A percentile compares a stretch with the other conserved stretches of the same genome.
These are phyloP conservation scores for Syrrhaptes paradoxus DNA, from an alignment of 2,113 vertebrate species.

Conservation along the genomic window DNA sequence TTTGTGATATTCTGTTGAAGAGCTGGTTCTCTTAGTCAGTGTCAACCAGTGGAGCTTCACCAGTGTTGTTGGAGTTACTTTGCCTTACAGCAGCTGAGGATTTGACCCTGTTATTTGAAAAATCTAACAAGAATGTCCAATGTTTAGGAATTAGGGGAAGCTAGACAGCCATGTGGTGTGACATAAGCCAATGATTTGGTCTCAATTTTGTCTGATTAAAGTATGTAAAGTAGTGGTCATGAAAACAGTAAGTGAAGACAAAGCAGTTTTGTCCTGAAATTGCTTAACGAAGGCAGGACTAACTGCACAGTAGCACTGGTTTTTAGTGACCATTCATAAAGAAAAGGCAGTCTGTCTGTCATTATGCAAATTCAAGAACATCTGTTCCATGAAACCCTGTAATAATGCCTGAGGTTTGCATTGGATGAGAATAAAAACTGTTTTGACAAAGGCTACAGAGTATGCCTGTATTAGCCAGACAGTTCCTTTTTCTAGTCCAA, in stretches of 20 bases:
- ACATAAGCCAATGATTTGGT: not conserved
- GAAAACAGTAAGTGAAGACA: constrained; percentile 48
- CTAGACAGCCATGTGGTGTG: not conserved
- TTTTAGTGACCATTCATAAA: constrained; percentile 56
- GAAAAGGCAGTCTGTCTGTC: constrained; percentile 57
- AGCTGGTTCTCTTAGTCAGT: not conserved
- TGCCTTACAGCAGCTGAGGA: not conserved
- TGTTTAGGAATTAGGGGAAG: constrained; percentile 15
- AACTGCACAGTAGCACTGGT: constrained; percentile 44
- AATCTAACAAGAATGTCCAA: not conserved
- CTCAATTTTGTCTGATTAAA: not conserved
- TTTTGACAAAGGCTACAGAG: constrained; percentile 60
- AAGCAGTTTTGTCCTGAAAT: constrained; percentile 59
- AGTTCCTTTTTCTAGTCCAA: not conserved
- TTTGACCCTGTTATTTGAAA: not conserved
- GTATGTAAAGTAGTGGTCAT: constrained; percentile 33
- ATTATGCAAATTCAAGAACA: constrained; percentile 60
- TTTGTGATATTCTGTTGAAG: not conserved
- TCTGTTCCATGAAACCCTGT: constrained; percentile 41
- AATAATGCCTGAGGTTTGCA: constrained; percentile 46
- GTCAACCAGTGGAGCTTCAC: not conserved
- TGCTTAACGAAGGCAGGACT: constrained; percentile 21
- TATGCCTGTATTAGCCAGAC: not conserved
- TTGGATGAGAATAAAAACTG: constrained; percentile 8
- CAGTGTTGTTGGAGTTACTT: not conserved